phyloP scores from a whole-genome alignment of 2,888 invertebrate genomes.

The Prosapia bicincta region DNA sequence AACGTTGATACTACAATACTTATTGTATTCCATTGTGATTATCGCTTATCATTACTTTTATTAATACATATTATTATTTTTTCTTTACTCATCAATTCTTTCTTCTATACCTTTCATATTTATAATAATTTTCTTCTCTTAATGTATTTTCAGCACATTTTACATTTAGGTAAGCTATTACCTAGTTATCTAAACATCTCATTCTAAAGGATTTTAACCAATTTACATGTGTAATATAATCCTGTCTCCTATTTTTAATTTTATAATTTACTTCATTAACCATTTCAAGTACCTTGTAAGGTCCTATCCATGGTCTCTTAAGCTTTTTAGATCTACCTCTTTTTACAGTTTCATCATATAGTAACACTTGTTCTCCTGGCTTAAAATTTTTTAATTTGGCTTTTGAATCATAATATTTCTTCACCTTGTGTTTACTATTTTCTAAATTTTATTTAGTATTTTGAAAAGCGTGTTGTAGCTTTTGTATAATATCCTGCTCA shows the following conservation, averaged over 20 bases:
- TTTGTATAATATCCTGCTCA: neutral
- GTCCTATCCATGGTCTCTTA: slow-evolving; percentile 11
- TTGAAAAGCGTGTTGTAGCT: neutral
- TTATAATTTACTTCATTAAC: slow-evolving; percentile 6
- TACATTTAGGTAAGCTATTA: no score
- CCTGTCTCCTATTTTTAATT: neutral
- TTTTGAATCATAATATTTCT: neutral
- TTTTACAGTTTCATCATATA: slow-evolving; percentile 9
- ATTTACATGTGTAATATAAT: slow-evolving; percentile 3
- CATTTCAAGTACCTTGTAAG: slow-evolving; percentile 1
- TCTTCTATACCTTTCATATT: no score
- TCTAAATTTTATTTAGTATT: neutral
- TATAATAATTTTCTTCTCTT: no score
- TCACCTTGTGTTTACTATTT: slow-evolving; percentile 4
- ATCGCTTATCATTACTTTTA: no score
- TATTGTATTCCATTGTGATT: no score
- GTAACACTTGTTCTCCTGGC: slow-evolving; percentile 8
- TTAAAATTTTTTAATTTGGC: neutral
- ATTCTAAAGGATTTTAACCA: slow-evolving; percentile 5
- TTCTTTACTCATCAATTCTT: no score
- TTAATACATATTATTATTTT: no score
- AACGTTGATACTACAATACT: no score
- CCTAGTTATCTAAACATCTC: neutral
- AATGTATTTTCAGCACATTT: no score
- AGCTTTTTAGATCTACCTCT: slow-evolving; percentile 11